Percentiles rank a stretch among this genome's conserved stretches.
Conservation (phyloP, 1,140 invertebrate species). For the Papilio aristodemus region DNA sequence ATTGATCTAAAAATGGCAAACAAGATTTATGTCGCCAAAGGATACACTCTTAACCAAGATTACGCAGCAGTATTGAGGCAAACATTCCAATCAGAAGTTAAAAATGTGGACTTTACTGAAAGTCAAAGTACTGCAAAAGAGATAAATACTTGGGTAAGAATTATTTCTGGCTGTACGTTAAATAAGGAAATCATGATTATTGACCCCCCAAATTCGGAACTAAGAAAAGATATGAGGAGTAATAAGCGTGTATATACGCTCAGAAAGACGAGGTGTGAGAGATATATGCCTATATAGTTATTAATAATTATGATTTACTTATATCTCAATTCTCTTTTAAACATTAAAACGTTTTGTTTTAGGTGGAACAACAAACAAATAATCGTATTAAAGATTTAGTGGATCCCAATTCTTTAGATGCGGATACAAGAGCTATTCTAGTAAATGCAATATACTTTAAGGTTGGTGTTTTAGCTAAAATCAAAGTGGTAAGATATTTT, state of each 20-base stretch:
- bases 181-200: too few species aligned
- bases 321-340: neutral
- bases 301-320: too few species aligned
- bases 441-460: conserved; percentile 68
- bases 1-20: conserved; percentile 43
- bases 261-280: too few species aligned
- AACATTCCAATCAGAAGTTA: conserved; percentile 47
- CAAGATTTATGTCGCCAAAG: conserved; percentile 45
- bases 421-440: conserved; percentile 83
- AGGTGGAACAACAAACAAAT: conserved; percentile 86
- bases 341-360: conserved; percentile 27
- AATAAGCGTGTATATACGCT: too few species aligned
- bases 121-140: conserved; percentile 47
- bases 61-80: conserved; percentile 40
- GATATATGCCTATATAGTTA: too few species aligned
- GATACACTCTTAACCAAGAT: conserved; percentile 43
- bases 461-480: conserved; percentile 39
- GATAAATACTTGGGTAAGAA: conserved; percentile 80
- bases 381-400: conserved; percentile 86
- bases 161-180: neutral
- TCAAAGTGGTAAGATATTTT: neutral
- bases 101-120: conserved; percentile 56
- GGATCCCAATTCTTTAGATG: conserved; percentile 72
- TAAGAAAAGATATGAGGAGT: too few species aligned
- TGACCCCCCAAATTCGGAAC: neutral